Evolutionary conservation across 2,113 vertebrate species (phyloP).

Genomic region (Daphoenositta chrysoptera): DNA sequence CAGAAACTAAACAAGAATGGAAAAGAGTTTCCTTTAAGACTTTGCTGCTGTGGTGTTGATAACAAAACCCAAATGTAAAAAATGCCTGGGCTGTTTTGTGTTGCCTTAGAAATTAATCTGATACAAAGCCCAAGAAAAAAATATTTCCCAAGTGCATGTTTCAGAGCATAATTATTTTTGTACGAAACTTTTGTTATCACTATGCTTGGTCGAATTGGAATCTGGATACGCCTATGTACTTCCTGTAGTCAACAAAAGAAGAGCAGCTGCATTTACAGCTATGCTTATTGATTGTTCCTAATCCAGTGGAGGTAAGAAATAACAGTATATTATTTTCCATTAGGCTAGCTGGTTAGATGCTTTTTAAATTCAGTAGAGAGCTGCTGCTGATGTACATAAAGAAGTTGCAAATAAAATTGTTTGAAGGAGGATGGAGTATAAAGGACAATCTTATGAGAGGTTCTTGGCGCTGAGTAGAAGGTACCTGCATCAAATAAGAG

Average conservation of each 20-base stretch:
- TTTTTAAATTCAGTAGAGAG: neutral
- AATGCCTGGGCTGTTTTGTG: neutral
- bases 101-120: neutral
- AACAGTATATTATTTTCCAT: neutral
- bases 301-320: conserved; percentile 16
- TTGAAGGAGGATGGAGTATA: neutral
- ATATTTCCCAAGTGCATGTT: neutral
- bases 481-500: neutral
- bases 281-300: neutral
- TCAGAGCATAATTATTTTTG: neutral
- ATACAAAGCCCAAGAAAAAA: neutral
- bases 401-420: neutral
- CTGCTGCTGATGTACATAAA: neutral
- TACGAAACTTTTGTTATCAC: neutral
- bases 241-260: conserved; percentile 56
- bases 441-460: neutral
- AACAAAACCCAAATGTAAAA: neutral
- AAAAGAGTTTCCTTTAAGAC: neutral
- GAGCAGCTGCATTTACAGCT: conserved; percentile 41
- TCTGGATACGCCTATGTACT: conserved; percentile 50
- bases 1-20: neutral
- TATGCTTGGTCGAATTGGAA: neutral
- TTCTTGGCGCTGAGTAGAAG: neutral
- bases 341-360: neutral
- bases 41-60: neutral